Evolutionary conservation across 2,888 invertebrate genomes (phyloP).

Genomic region (Ichneumoninae sp.): DNA sequence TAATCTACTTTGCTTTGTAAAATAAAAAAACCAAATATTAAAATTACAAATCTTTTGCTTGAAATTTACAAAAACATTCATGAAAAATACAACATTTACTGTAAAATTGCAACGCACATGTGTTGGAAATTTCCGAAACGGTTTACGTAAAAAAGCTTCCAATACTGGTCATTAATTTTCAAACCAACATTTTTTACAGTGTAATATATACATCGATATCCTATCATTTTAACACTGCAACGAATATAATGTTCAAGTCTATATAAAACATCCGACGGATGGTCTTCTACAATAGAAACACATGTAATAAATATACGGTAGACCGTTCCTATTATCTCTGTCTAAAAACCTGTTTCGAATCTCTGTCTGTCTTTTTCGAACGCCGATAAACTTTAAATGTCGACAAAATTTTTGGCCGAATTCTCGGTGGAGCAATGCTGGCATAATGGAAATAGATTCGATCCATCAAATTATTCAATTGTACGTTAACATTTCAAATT

Average conservation of each 20-base stretch:
- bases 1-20: too few relatives aligned
- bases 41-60: too few relatives aligned
- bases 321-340: slow-evolving; percentile 20
- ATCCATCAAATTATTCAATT: not conserved
- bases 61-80: too few relatives aligned
- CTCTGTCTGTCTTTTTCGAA: not conserved
- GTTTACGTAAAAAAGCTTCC: too few relatives aligned
- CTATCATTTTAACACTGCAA: slow-evolving; percentile 1
- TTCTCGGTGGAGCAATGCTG: not conserved
- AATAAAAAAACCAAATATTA: too few relatives aligned
- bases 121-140: too few relatives aligned
- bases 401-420: not conserved
- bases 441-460: slow-evolving; percentile 6
- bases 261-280: slow-evolving; percentile 17
- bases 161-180: too few relatives aligned
- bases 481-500: not conserved
- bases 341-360: slow-evolving; percentile 12
- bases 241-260: slow-evolving; percentile 4
- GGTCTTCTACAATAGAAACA: slow-evolving; percentile 44
- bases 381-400: not conserved
- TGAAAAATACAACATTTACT: too few relatives aligned
- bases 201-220: slow-evolving; percentile 26
- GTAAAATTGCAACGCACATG: too few relatives aligned
- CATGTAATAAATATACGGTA: slow-evolving; percentile 32
- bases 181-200: too few relatives aligned